A percentile compares a stretch with the other conserved stretches of the same genome.
These are phyloP conservation scores for Brachionus koreanus DNA, from an alignment of 1,140 invertebrate genomes.

Conservation along the genomic window DNA sequence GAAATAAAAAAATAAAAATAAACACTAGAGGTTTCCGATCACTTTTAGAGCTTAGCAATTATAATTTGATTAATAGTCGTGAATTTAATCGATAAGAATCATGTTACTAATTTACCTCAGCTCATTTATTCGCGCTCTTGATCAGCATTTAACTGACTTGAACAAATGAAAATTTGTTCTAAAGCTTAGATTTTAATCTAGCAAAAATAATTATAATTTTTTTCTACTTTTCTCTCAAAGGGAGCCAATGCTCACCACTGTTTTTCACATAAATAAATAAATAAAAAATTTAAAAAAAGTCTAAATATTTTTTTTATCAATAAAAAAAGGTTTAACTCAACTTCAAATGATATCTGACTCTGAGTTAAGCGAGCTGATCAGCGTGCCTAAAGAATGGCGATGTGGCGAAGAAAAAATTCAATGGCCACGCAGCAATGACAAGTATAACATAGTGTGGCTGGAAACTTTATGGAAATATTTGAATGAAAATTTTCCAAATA, in stretches of 20 bases:
- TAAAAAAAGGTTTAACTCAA: conserved; percentile 31
- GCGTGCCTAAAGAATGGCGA: conserved; percentile 39
- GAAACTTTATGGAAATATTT: conserved; percentile 44
- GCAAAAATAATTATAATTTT: too few relatives aligned
- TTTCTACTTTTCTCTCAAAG: too few relatives aligned
- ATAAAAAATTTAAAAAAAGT: background rate
- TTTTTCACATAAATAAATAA: background rate
- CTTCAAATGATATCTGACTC: conserved; percentile 36
- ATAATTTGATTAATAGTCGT: background rate
- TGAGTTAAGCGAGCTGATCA: conserved; percentile 37
- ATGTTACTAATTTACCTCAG: background rate
- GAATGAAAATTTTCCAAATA: conserved; percentile 25
- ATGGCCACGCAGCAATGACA: conserved; percentile 25
- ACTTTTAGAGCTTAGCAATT: background rate
- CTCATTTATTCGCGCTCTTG: background rate
- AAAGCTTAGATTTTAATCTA: background rate
- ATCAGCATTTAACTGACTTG: background rate
- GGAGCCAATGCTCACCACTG: too few relatives aligned
- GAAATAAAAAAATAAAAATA: background rate
- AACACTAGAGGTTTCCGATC: background rate
- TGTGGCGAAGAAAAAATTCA: conserved; percentile 9
- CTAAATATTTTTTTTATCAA: background rate
- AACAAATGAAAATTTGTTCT: background rate
- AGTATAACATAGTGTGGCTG: conserved; percentile 31
- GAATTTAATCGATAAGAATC: background rate